These are phyloP conservation scores for Daphoenositta chrysoptera DNA, from an alignment of 2,113 vertebrate species.

Conservation along the genomic window DNA sequence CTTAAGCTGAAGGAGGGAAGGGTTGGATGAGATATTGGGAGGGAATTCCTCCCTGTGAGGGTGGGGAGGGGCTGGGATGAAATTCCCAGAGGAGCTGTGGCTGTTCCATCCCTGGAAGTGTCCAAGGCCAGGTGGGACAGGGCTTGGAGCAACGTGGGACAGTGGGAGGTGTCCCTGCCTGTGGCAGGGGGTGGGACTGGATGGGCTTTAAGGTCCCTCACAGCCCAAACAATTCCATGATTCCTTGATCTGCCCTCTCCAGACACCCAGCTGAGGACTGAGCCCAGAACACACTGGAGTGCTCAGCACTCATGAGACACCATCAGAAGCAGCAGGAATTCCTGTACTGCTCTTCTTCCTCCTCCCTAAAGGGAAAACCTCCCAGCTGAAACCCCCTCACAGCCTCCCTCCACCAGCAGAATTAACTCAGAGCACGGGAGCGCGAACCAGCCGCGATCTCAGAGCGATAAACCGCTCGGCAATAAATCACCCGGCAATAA, in stretches of 20 bases:
- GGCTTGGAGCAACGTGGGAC: background rate
- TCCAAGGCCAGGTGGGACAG: background rate
- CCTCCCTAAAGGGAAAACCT: background rate
- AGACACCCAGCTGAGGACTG: background rate
- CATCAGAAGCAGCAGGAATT: background rate
- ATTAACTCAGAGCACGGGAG: background rate
- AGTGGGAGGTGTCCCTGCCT: background rate
- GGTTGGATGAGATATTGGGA: background rate
- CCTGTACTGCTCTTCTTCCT: background rate
- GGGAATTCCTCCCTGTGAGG: background rate
- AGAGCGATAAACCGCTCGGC: accelerated
- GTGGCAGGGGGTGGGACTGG: background rate
- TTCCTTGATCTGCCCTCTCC: background rate
- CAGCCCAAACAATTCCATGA: background rate
- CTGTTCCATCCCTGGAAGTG: background rate
- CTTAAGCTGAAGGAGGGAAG: background rate
- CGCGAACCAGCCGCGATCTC: accelerated
- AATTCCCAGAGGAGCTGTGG: background rate
- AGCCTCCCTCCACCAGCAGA: background rate
- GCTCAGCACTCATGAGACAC: background rate
- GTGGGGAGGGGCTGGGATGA: background rate
- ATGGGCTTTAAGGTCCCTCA: background rate
- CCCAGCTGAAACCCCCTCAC: background rate
- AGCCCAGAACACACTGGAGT: accelerated
- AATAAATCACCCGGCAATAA: background rate